These are phyloP conservation scores for Pheosia gnoma DNA, from an alignment of 2,888 invertebrate genomes.

Conservation along the genomic window DNA sequence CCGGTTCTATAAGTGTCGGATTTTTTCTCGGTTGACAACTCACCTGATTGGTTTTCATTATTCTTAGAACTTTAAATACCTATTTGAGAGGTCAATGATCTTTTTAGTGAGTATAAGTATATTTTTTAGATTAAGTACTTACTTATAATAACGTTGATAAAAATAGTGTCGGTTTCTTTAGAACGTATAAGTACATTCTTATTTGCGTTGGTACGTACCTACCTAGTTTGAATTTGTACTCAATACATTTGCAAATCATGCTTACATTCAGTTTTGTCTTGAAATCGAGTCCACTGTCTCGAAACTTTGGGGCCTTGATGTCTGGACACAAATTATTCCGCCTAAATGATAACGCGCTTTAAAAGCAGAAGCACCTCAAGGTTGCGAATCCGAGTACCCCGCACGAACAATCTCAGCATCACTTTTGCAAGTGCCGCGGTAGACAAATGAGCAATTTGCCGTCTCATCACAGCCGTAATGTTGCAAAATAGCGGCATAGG, in stretches of 20 bases:
- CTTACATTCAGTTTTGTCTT: constrained; percentile 1
- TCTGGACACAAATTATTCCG: not conserved
- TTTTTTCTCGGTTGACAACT: constrained; percentile 43
- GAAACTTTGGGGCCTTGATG: constrained; percentile 1
- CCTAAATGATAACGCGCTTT: constrained; percentile 1
- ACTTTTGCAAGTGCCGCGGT: constrained; percentile 66
- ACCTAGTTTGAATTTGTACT: not conserved
- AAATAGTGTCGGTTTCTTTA: not conserved
- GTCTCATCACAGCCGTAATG: constrained; percentile 71
- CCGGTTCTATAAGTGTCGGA: constrained; percentile 51
- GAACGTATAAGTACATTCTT: not conserved
- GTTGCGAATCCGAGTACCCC: constrained; percentile 24
- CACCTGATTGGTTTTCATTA: constrained; percentile 34
- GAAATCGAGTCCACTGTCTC: not conserved
- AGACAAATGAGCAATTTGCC: constrained; percentile 76
- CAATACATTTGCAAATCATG: not conserved
- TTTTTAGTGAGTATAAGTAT: not conserved
- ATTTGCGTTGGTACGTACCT: not conserved
- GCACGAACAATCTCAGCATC: constrained; percentile 37
- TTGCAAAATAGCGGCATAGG: constrained; percentile 60
- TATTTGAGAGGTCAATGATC: not conserved
- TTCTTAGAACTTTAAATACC: constrained; percentile 15
- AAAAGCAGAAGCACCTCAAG: constrained; percentile 11
- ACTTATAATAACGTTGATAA: constrained; percentile 2
- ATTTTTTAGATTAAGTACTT: not conserved